phyloP scores from a whole-genome alignment of 35 echinoderm and acorn worm species.

The Lytechinus pictus region DNA sequence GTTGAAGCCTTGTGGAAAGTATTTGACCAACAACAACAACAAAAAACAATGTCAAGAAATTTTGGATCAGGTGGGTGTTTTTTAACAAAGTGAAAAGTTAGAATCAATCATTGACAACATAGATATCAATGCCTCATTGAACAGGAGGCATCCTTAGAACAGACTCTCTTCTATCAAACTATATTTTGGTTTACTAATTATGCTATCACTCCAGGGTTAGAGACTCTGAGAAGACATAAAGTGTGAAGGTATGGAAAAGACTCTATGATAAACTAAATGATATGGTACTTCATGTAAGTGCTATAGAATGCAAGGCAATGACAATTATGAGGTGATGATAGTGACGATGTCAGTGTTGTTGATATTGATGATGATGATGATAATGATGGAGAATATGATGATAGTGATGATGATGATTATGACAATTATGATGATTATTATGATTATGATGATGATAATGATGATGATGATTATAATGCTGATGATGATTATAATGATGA shows the following conservation, averaged over 20 bases:
- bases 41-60: background rate
- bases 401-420: background rate
- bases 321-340: background rate
- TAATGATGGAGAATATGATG: background rate
- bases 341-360: background rate
- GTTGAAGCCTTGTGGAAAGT: too few relatives aligned
- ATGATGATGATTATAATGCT: too few relatives aligned
- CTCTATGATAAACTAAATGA: background rate
- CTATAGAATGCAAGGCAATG: background rate
- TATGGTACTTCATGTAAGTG: too few relatives aligned
- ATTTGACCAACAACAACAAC: too few relatives aligned
- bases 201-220: background rate
- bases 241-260: background rate
- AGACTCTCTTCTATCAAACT: background rate
- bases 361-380: background rate
- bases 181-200: background rate
- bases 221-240: background rate
- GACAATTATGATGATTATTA: too few relatives aligned
- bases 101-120: background rate
- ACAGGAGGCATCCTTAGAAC: background rate
- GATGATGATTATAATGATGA: background rate
- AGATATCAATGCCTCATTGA: background rate
- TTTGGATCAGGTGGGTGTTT: background rate
- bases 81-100: background rate
- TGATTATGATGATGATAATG: too few relatives aligned